Base-by-base conservation (phyloP, 2,113 vertebrate species). In the Caloenas nicobarica region DNA sequence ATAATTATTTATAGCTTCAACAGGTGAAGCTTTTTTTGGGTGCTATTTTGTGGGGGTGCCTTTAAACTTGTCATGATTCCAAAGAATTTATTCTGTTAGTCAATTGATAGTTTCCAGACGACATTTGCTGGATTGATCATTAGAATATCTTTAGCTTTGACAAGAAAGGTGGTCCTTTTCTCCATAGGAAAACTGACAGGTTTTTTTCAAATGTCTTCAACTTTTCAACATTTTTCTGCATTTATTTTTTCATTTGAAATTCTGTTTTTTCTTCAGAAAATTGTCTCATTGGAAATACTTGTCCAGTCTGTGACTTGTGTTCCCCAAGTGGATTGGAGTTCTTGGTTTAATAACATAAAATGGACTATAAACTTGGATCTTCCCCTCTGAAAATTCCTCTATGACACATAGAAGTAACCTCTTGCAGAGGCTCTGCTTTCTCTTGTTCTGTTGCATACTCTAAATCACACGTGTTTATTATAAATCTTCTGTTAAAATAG, bases 1-100 rank as follows among this genome's bases (percentile, higher is more conserved):
- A 25, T 64, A 78, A 91, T 88, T 95, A 94, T 95, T 97, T 88
- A 90, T 93, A 83, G 72, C 71, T 94, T 90, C 69, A 95, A 92
- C 93, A 93, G 93, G 92, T 95, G 86, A 82, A 7, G 8, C 8
- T 18, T 33, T 19, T 58, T 19, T 24, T 56, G 46, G 78, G 33
- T 31, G 11, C 24, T 86, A 21, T 88, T 93, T 68, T 88, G 21
- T 58, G 24, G 7, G 31, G 34, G 7, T 58, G 22, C 56, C 48
- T 93, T 83, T 89, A 57, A 82, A 58, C 85, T 69, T 80, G 28
- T 78, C 28, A 5, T 23, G 7, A 89, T 90, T 81, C 88, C 15
- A 88, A 50, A 88, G 8, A 38, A 53, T 56, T 19, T 81, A 34
- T 71, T 70, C n/a, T 81, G 10, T 60, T 62, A n/a, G 14, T 79